Conservation (phyloP, 2,113 vertebrate species). For the Strix uralensis region DNA sequence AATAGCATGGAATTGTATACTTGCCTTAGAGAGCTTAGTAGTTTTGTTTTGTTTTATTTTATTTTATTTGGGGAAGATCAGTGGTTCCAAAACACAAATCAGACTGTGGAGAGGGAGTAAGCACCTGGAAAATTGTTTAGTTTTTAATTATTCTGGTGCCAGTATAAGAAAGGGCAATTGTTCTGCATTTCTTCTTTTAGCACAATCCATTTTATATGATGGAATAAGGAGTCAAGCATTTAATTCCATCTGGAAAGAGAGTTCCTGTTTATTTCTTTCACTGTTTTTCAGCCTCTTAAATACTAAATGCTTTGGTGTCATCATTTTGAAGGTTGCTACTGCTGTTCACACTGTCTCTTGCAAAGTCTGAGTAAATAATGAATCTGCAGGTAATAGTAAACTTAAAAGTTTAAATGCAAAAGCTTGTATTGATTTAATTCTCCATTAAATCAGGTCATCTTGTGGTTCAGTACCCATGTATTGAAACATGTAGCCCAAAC, state of each 20-base stretch:
- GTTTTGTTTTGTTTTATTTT: not conserved
- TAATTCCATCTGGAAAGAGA: not conserved
- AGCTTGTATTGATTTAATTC: constrained; percentile 29
- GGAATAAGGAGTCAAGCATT: not conserved
- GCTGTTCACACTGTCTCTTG: not conserved
- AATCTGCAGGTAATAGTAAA: not conserved
- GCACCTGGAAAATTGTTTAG: not conserved
- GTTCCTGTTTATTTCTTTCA: not conserved
- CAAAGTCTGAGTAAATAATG: not conserved
- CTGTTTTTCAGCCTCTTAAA: not conserved
- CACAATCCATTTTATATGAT: not conserved
- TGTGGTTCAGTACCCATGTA: not conserved
- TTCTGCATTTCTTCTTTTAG: not conserved
- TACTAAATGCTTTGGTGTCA: not conserved
- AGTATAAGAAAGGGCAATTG: not conserved
- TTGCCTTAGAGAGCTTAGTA: not conserved
- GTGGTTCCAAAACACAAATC: not conserved
- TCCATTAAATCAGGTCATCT: not conserved
- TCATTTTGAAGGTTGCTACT: not conserved
- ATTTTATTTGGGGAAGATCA: not conserved
- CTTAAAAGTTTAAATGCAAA: constrained; percentile 5
- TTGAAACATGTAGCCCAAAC: not conserved
- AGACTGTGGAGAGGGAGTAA: not conserved
- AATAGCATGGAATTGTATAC: not conserved
- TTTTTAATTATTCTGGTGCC: not conserved